Evolutionary conservation across 2,113 vertebrate species (phyloP).

Genomic region (Scomber japonicus): DNA sequence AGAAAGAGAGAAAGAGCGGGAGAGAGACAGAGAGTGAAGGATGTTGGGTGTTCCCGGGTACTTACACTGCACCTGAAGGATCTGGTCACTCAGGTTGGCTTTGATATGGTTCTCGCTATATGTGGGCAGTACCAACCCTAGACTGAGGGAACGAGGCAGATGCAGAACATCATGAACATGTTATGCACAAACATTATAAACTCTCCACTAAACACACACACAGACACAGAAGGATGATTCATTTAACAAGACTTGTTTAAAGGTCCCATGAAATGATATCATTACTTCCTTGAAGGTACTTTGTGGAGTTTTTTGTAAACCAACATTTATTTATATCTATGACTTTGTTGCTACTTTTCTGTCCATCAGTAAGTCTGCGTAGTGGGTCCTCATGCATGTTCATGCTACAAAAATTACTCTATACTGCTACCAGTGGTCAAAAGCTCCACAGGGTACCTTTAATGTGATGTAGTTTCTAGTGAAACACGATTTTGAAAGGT

Average conservation of each 20-base stretch:
- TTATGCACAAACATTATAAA: neutral
- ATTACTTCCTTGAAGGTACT: neutral
- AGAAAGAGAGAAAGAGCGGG: constrained; percentile 58
- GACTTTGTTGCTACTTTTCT: too few species aligned
- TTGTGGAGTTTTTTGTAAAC: too few species aligned
- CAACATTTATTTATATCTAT: too few species aligned
- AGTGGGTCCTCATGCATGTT: too few species aligned
- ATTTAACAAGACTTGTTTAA: too few species aligned
- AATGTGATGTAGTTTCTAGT: too few species aligned
- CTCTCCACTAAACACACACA: neutral
- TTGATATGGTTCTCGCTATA: constrained; percentile 98
- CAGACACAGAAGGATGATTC: neutral
- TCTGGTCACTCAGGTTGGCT: constrained; percentile 99
- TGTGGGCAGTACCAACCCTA: constrained; percentile 95
- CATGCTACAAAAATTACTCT: too few species aligned
- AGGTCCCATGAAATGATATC: neutral
- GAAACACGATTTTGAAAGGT: too few species aligned
- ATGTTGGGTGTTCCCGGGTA: constrained; percentile 78
- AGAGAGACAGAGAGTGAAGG: constrained; percentile 57
- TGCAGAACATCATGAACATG: constrained; percentile 31
- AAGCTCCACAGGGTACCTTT: too few species aligned
- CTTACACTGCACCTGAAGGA: constrained; percentile 99
- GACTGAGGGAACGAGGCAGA: constrained; percentile 82
- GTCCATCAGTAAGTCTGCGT: too few species aligned
- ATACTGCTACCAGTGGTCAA: too few species aligned